Conservation (phyloP, 2,888 invertebrate genomes). For the Epistrophe grossulariae region DNA sequence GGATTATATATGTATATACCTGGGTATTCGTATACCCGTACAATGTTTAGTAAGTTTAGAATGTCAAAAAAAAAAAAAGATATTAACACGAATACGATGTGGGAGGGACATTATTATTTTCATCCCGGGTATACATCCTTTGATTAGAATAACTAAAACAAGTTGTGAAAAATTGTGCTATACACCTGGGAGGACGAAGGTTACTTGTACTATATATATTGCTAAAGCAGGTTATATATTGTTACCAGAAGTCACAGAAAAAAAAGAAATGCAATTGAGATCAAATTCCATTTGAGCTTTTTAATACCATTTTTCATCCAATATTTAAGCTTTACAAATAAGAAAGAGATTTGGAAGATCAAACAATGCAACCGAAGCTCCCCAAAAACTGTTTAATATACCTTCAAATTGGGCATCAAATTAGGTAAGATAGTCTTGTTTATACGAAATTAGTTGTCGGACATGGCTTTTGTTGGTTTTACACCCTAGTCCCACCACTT, state of each 20-base stretch:
- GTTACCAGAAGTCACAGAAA: constrained; percentile 5
- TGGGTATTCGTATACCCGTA: background rate
- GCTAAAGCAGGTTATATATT: background rate
- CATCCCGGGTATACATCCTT: constrained; percentile 42
- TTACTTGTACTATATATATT: background rate
- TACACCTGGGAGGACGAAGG: constrained; percentile 1
- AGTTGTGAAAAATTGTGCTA: constrained; percentile 30
- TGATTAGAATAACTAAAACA: constrained; percentile 65
- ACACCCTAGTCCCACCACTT: too few relatives aligned
- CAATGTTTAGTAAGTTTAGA: constrained; percentile 13
- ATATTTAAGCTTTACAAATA: too few relatives aligned
- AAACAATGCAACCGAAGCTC: too few relatives aligned
- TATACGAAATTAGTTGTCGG: too few relatives aligned
- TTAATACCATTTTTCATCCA: background rate
- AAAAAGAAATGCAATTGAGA: too few relatives aligned
- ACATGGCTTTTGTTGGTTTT: too few relatives aligned
- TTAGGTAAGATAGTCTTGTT: too few relatives aligned
- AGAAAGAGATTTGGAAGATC: too few relatives aligned
- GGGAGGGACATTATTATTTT: constrained; percentile 49
- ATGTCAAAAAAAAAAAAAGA: constrained; percentile 1
- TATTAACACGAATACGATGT: constrained; percentile 35
- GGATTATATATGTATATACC: constrained; percentile 1
- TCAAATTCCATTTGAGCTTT: background rate
- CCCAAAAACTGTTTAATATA: too few relatives aligned
- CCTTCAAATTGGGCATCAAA: too few relatives aligned